These are phyloP conservation scores for Bubo bubo DNA, from an alignment of 2,113 vertebrate species.

Conservation along the genomic window DNA sequence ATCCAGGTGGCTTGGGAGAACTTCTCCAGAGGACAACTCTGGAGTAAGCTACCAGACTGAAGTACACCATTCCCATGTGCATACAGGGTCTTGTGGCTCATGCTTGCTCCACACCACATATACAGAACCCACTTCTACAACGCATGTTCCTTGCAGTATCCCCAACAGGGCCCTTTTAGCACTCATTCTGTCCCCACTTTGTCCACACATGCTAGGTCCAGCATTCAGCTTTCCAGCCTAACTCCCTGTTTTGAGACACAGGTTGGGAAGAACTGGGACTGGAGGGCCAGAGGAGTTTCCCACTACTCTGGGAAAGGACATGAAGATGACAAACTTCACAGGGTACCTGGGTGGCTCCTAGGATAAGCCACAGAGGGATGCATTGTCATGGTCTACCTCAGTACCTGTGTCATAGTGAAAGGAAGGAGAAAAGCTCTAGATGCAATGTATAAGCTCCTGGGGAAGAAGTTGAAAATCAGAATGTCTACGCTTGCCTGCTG, in stretches of 20 bases:
- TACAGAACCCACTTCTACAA: not conserved
- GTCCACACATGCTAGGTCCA: not conserved
- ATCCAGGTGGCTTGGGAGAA: not conserved
- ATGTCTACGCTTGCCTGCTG: not conserved
- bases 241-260: not conserved
- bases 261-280: not conserved
- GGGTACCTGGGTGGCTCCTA: not conserved
- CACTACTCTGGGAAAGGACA: not conserved
- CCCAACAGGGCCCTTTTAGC: not conserved
- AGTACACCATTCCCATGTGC: not conserved
- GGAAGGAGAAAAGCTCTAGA: not conserved
- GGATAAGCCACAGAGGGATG: not conserved
- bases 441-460: not conserved
- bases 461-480: not conserved
- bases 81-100: not conserved
- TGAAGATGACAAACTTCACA: not conserved
- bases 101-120: not conserved
- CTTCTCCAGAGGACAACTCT: not conserved
- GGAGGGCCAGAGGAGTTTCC: not conserved
- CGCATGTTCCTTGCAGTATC: not conserved
- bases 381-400: not conserved
- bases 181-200: not conserved
- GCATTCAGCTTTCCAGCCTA: not conserved
- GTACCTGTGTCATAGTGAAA: not conserved
- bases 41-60: not conserved